Base-by-base conservation (phyloP, 2,888 invertebrate species). In the Melieria picta region DNA sequence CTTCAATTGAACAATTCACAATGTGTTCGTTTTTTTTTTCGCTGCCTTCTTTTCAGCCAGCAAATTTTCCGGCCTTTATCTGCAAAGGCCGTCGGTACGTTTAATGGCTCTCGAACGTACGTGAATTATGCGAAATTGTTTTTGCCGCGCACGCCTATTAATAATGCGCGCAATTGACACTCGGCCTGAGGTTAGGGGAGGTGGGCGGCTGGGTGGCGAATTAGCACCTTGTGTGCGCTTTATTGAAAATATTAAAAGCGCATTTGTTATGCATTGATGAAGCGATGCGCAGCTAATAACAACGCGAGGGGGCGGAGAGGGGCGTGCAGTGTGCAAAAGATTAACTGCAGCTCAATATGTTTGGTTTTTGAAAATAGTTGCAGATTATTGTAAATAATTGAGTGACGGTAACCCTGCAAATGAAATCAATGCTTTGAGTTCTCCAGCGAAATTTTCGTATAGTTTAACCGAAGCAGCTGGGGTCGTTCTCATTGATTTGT, bases 201-300 rank as follows among this genome's bases (percentile, higher is more conserved):
- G 9, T 56, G 70, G 72, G 74, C 71, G 71, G 52, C 65, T 50
- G 75, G 79, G 82, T 81, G 77, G 79, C 79, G 74, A 65, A 75
- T 55, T 81, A 77, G 78, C 80, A 63, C 69, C 63, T 80, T 75
- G 78, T 72, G 65, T 74, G 57, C 66, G 50, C 71, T 68, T 79
- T 80, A 80, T 81, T 80, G 82, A 81, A 81, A 79, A 80, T 78
- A 81, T 81, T 81, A 81, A 81, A 81, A 79, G 77, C 71, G 75
- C 81, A 82, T 81, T 81, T 79, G 69, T 82, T 76, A 60, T 13
- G 10, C 56, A 70, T 70, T 70, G 70, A 70, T 64, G 48, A 64
- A 65, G 50, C 57, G 63, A 63, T 30, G 63, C 56, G 69, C 55
- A 69, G 69, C 55, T 50, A 63, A 63, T 67, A 52, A 30, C 30